Conservation (phyloP, 2,113 vertebrate genomes). For the Glaucidium brasilianum region DNA sequence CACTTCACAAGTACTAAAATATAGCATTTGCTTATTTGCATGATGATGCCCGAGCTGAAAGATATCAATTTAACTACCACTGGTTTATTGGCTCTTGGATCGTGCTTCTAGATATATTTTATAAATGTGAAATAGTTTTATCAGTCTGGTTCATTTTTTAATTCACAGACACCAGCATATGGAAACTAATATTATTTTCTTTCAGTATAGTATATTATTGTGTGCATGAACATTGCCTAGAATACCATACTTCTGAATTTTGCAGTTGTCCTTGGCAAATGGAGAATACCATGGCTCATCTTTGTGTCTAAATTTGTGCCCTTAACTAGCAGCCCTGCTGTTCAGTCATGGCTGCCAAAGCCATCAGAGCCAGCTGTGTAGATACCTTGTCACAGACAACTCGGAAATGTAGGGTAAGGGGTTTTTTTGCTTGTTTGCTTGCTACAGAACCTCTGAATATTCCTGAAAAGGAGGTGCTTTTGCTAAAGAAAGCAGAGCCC, state of each 20-base stretch:
- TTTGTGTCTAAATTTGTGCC: neutral
- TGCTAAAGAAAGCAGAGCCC: neutral
- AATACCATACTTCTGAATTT: neutral
- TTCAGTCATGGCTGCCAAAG: neutral
- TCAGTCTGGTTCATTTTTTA: neutral
- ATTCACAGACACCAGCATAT: neutral
- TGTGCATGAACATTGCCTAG: neutral
- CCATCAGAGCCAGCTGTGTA: neutral
- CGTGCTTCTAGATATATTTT: neutral
- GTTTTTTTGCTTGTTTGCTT: neutral
- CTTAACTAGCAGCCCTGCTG: neutral
- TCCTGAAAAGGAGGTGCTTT: neutral
- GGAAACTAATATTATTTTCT: neutral
- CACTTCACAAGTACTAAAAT: slow-evolving; percentile 47
- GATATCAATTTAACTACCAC: neutral
- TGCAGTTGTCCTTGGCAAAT: neutral
- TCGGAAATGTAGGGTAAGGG: neutral
- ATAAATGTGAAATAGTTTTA: neutral
- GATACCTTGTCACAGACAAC: neutral
- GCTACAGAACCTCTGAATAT: neutral
- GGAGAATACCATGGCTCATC: neutral
- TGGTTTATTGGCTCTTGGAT: neutral
- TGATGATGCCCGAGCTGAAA: neutral
- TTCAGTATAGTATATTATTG: neutral
- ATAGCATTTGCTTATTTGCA: neutral